A percentile compares a stretch with the other conserved stretches of the same genome.
Conservation (phyloP, 1,140 invertebrate species). For the Whitmania pigra region DNA sequence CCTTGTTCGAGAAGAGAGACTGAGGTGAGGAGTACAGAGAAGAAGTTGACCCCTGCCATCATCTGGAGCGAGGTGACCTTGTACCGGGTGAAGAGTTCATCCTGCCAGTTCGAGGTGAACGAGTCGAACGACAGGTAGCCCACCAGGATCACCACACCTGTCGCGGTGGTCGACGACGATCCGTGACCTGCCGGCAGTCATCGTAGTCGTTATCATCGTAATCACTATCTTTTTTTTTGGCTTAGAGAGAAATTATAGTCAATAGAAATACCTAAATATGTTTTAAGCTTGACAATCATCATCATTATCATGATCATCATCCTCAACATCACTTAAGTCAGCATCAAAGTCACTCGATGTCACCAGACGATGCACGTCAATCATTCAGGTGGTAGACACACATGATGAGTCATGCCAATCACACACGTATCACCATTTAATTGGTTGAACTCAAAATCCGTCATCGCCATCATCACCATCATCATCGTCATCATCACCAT, state of each 20-base stretch:
- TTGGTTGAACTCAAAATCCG: too few relatives aligned
- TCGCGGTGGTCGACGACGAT: slow-evolving; percentile 12
- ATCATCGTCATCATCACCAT: not conserved
- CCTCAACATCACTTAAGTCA: too few relatives aligned
- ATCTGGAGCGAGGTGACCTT: slow-evolving; percentile 76
- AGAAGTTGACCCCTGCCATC: slow-evolving; percentile 94
- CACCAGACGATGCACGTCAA: too few relatives aligned
- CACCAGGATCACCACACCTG: slow-evolving; percentile 30
- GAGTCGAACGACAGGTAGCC: slow-evolving; percentile 89
- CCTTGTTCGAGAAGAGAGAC: slow-evolving; percentile 76
- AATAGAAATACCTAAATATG: too few relatives aligned
- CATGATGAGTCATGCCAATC: too few relatives aligned
- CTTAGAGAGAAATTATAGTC: too few relatives aligned
- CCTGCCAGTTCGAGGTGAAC: slow-evolving; percentile 97
- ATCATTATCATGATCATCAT: too few relatives aligned
- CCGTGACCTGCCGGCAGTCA: not conserved
- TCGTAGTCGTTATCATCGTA: too few relatives aligned
- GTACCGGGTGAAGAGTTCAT: slow-evolving; percentile 70
- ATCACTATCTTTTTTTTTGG: not conserved
- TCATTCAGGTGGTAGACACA: too few relatives aligned
- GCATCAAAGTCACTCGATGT: too few relatives aligned
- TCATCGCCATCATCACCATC: not conserved
- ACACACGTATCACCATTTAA: too few relatives aligned
- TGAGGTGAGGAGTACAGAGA: slow-evolving; percentile 78
- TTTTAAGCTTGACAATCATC: too few relatives aligned